A percentile compares a stretch with the other conserved stretches of the same genome.
These are phyloP conservation scores for Melitaea athalia DNA, from an alignment of 2,888 invertebrate species.

Conservation along the genomic window DNA sequence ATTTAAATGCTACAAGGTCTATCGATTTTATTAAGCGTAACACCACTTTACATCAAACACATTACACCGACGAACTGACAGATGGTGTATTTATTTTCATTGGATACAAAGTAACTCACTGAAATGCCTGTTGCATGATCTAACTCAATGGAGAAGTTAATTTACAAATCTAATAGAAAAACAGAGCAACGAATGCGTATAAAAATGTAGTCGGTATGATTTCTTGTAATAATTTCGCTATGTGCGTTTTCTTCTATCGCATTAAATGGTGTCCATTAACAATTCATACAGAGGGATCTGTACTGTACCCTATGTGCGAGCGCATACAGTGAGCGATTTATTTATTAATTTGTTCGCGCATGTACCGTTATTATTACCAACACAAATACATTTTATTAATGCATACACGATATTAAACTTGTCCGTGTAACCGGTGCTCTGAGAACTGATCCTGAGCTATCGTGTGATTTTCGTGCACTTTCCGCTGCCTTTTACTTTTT, in stretches of 20 bases:
- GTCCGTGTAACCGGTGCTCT: slow-evolving; percentile 53
- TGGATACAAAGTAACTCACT: slow-evolving; percentile 26
- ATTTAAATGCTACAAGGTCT: slow-evolving; percentile 8
- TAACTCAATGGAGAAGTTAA: slow-evolving; percentile 29
- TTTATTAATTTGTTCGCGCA: slow-evolving; percentile 58
- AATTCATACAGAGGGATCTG: slow-evolving; percentile 54
- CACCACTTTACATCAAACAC: not conserved
- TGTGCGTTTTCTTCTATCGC: slow-evolving; percentile 58
- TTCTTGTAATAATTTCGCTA: slow-evolving; percentile 20
- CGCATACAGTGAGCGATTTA: slow-evolving; percentile 54
- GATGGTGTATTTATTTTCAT: slow-evolving; percentile 61
- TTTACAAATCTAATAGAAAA: slow-evolving; percentile 7
- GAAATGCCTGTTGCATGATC: slow-evolving; percentile 36
- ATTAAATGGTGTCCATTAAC: slow-evolving; percentile 55
- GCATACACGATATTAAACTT: slow-evolving; percentile 50
- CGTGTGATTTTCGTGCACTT: slow-evolving; percentile 69
- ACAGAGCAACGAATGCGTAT: not conserved
- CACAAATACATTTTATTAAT: slow-evolving; percentile 56
- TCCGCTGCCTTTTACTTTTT: slow-evolving; percentile 47
- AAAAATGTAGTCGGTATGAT: not conserved
- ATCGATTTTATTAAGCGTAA: slow-evolving; percentile 14
- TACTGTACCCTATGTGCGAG: slow-evolving; percentile 55
- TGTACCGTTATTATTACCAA: slow-evolving; percentile 67
- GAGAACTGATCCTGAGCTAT: slow-evolving; percentile 52
- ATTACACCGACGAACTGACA: slow-evolving; percentile 45